phyloP scores from a whole-genome alignment of 1,140 invertebrate species.

The Chymomyza costata region DNA sequence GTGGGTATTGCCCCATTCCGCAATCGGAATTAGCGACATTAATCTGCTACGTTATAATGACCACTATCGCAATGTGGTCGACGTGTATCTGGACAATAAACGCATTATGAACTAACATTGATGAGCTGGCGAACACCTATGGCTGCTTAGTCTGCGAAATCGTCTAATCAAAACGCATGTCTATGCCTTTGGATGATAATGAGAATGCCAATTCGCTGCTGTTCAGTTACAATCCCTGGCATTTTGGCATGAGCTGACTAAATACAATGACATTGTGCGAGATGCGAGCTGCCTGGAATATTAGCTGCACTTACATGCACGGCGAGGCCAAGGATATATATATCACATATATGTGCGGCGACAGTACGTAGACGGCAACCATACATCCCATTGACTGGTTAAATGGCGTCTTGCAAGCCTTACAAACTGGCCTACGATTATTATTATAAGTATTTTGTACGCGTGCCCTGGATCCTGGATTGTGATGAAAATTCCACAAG shows the following conservation, averaged over 20 bases:
- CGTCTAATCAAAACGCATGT: constrained; percentile 84
- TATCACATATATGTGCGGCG: constrained; percentile 81
- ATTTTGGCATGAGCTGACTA: constrained; percentile 84
- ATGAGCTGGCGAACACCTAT: constrained; percentile 83
- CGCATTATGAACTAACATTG: constrained; percentile 81
- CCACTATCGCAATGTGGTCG: constrained; percentile 80
- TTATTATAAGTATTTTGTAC: constrained; percentile 85
- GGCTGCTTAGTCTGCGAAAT: constrained; percentile 85
- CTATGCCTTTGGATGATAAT: constrained; percentile 85
- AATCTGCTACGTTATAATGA: constrained; percentile 80
- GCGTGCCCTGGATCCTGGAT: constrained; percentile 90
- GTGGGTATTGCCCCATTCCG: no score
- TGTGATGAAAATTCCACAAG: constrained; percentile 82
- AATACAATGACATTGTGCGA: constrained; percentile 82
- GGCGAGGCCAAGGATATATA: constrained; percentile 80
- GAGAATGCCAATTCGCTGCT: constrained; percentile 81
- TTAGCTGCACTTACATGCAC: constrained; percentile 61
- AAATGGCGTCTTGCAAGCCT: constrained; percentile 82
- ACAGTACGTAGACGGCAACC: constrained; percentile 75
- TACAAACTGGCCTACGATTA: constrained; percentile 88
- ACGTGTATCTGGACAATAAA: constrained; percentile 87
- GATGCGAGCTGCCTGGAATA: constrained; percentile 77
- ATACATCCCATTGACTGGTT: constrained; percentile 82
- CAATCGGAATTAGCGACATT: constrained; percentile 80
- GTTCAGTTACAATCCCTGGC: constrained; percentile 87